A percentile compares a stretch with the other conserved stretches of the same genome.
These are phyloP conservation scores for Haplochromis vanheusdeni DNA, from an alignment of 2,113 vertebrate genomes.

Conservation along the genomic window DNA sequence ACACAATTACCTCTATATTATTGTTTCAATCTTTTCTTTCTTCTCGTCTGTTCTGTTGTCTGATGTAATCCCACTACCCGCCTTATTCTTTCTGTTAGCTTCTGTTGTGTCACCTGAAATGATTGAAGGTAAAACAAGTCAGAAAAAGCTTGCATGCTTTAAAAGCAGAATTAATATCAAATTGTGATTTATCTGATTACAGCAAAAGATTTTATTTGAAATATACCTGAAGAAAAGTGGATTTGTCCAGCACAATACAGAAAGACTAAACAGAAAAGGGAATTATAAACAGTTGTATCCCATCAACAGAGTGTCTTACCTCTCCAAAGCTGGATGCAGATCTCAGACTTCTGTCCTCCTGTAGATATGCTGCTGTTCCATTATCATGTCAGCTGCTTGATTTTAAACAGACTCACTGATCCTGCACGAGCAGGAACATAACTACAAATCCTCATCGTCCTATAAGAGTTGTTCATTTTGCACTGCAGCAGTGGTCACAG, in stretches of 20 bases:
- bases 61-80: neutral
- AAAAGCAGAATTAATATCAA: neutral
- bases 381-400: neutral
- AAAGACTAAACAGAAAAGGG: neutral
- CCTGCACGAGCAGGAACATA: too few relatives aligned
- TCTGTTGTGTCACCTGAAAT: neutral
- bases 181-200: neutral
- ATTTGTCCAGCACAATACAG: neutral
- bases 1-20: neutral
- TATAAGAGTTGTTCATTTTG: neutral
- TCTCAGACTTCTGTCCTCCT: neutral
- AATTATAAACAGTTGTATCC: rapidly evolving
- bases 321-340: neutral
- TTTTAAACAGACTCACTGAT: neutral
- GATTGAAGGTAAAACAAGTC: neutral
- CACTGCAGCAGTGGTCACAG: neutral
- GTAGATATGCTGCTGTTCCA: neutral
- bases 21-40: neutral
- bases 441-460: too few relatives aligned
- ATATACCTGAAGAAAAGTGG: rapidly evolving
- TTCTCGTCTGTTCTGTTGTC: neutral
- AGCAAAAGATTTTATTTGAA: neutral
- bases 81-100: neutral
- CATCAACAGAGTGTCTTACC: neutral
- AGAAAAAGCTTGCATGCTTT: neutral